Base-by-base conservation (phyloP, 2,113 vertebrate genomes). In the Setophaga petechia region DNA sequence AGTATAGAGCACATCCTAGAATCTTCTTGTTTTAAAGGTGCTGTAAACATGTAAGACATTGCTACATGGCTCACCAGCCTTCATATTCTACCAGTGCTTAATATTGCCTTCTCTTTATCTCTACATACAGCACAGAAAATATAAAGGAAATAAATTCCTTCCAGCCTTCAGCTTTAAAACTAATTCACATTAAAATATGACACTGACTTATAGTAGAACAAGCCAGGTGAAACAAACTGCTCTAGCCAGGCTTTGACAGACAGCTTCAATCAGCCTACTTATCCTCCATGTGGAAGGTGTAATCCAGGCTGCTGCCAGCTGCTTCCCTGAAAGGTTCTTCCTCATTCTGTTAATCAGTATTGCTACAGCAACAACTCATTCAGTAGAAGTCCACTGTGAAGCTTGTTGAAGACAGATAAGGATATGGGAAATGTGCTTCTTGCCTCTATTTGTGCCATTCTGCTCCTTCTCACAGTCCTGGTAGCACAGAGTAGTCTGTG, bases 291-390 rank as follows among this genome's bases (percentile, higher is more conserved):
- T 58, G 52, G 87, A 95, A 95, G 77, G 41, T 61, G 27, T 72
- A 93, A 97, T 85, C 80, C 88, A 84, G 74, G 65, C 89, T 90
- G 84, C 77, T 91, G 91, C 67, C 93, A 93, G 68, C 67, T 62
- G 83, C 67, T 93, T 93, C 73, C 73, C 44, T 83, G 21, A 89
- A 87, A 93, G 59, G 31, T 28, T 72, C 58, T 84, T 90, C 75
- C 76, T 87, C 82, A 55, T 89, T 93, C 91, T 72, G 52, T 55
- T 14, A 67, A 87, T 66, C 71, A 69, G 20, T 28, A 94, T 78
- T 94, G 77, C 90, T 76, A 95, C 78, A 7, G 87, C 84, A 95
- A 65, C 76, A 79, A 72, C 51, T 62, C 54, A 58, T 78, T 95
- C 72, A 65, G 44, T 2, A 58, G 11, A 85, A 85, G 80, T 69